Conservation (phyloP, 1,140 invertebrate genomes). For the Fopius arisanus region DNA sequence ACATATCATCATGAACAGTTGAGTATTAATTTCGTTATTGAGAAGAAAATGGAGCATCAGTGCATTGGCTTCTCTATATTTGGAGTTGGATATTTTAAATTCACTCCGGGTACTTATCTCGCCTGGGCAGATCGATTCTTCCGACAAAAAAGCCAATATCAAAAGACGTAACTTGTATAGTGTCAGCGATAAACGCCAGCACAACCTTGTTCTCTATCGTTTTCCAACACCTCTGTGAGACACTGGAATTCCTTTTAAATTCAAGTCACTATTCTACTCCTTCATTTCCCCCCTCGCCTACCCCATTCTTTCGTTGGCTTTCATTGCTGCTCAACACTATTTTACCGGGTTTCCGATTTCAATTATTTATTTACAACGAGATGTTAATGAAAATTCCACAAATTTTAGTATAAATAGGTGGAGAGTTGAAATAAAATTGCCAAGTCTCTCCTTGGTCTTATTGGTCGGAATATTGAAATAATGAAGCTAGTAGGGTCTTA, state of each 20-base stretch:
- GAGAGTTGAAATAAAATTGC: no score
- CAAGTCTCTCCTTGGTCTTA: no score
- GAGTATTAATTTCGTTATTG: no score
- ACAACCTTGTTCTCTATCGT: not conserved
- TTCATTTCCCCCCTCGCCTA: not conserved
- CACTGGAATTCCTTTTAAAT: conserved; percentile 27
- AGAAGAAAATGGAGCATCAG: no score
- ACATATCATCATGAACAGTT: no score
- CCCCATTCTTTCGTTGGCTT: not conserved
- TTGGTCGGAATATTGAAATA: no score
- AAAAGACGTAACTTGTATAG: conserved; percentile 9
- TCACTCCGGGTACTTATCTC: not conserved
- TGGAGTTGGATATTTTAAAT: not conserved
- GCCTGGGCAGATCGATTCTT: not conserved
- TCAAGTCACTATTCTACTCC: conserved; percentile 12
- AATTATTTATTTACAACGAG: not conserved
- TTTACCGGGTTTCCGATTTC: not conserved
- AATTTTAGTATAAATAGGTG: no score
- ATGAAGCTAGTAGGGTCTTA: no score
- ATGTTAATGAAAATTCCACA: not conserved
- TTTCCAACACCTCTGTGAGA: not conserved
- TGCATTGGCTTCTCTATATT: no score
- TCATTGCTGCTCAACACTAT: not conserved
- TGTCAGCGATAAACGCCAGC: conserved; percentile 23
- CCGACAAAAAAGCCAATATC: conserved; percentile 8